Evolutionary conservation across 2,888 invertebrate species (phyloP), one percentile per base, ranked within the genome.

Genomic region (Hirtodrosophila histrioides): DNA sequence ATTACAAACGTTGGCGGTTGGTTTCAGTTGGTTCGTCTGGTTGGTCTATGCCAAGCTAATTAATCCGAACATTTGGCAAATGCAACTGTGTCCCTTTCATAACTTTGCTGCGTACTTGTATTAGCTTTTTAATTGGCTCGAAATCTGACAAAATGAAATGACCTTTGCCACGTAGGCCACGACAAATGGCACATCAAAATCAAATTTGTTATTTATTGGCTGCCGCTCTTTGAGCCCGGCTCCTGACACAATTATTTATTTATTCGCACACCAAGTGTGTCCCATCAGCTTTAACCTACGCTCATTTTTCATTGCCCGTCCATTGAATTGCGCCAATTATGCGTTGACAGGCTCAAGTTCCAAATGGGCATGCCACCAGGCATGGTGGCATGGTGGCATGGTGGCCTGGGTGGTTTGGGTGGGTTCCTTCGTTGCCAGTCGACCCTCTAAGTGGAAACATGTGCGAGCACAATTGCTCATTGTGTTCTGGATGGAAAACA

Each of bases 281-380:
- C 31, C 24, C 57, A 45, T 51, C 57, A 46, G 41, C 75, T 24
- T 57, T 69, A 78, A 63, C 58, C 79, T 74, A 60, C 17, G 41
- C 77, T 67, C 77, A 74, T 85, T 86, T 83, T 76, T 83, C 80
- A 77, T 57, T 50, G 62, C 61, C 64, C 74, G 77, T 49, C 81
- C 65, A 71, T 73, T 71, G 74, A 83, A 87, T 87, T 68, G 79
- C 64, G 69, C 76, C 82, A 85, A 83, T 83, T 83, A 87, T 87
- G 76, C 70, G 78, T 64, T 81, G 85, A 86, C 81, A 83, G 84
- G 68, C 66, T 62, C 80, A 69, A 75, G 75, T 67, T 70, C 48
- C 70, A 44, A 49, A 57, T 69, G 46, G 24, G 43, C 37, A 12
- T 31, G 50, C 27, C 27, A 24, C 27, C 33, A 33, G 44, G 17